Percentiles rank a stretch among this genome's conserved stretches.
Conservation (phyloP, 2,888 invertebrate species). For the Andrena chrysosceles region DNA sequence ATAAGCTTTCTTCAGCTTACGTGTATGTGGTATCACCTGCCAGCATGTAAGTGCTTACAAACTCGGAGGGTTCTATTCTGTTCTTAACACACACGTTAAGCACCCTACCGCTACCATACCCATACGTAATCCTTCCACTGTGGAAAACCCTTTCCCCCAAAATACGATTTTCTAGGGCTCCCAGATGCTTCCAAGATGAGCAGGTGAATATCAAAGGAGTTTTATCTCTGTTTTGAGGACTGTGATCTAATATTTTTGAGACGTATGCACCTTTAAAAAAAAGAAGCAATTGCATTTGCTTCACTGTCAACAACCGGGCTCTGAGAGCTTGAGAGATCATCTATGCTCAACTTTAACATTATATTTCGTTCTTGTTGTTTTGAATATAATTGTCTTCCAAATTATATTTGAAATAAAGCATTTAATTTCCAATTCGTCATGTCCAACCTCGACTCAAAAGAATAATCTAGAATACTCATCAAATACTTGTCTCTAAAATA, state of each 20-base stretch:
- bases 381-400: no score
- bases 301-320: no score
- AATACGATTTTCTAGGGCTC: conserved; percentile 27
- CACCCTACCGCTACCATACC: background rate
- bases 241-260: background rate
- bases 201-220: conserved; percentile 1
- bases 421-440: no score
- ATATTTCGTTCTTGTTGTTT: no score
- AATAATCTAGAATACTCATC: no score
- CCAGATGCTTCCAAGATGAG: background rate
- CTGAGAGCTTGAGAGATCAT: no score
- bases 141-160: background rate
- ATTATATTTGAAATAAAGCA: no score
- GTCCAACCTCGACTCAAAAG: no score
- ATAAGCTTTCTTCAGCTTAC: conserved; percentile 38
- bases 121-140: conserved; percentile 25
- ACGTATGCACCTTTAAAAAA: background rate
- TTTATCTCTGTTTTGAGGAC: conserved; percentile 3
- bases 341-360: no score
- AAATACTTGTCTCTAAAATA: no score
- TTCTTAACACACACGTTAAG: conserved; percentile 13
- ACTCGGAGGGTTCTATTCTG: conserved; percentile 31
- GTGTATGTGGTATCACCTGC: background rate
- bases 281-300: background rate
- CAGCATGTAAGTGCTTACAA: conserved; percentile 29